Evolutionary conservation across 2,797 vertebrate species (phyloP).

Genomic region (Morus bassanus): DNA sequence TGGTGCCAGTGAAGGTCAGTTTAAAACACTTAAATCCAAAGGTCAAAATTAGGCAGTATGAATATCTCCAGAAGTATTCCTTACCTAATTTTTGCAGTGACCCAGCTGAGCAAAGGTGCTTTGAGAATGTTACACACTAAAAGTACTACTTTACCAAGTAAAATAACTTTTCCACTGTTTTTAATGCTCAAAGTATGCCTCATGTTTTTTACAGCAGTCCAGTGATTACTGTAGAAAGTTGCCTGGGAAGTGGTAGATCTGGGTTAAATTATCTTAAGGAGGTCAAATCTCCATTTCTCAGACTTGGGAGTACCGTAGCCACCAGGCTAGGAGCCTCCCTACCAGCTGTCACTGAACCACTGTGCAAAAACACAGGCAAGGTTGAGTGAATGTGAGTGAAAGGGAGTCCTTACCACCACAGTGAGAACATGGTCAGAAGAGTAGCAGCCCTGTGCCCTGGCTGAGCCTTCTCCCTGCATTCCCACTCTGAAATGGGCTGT

Average conservation of each 20-base stretch:
- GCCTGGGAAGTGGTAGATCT: neutral
- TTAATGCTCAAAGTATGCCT: neutral
- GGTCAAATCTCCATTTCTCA: neutral
- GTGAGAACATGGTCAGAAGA: neutral
- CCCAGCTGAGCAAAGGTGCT: neutral
- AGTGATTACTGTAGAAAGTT: neutral
- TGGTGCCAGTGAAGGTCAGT: neutral
- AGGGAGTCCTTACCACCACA: neutral
- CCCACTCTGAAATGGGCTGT: neutral
- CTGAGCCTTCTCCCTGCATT: neutral
- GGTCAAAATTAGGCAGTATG: neutral
- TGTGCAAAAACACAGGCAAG: neutral
- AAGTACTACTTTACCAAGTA: neutral
- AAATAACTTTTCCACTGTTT: neutral
- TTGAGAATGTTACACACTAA: neutral
- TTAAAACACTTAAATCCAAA: neutral
- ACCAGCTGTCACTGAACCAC: neutral
- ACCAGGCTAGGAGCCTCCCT: neutral
- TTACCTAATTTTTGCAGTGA: neutral
- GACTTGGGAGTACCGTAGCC: neutral
- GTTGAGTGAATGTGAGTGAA: neutral
- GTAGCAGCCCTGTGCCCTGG: accelerated
- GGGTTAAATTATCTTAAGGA: neutral
- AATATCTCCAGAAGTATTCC: neutral
- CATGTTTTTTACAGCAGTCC: neutral